phyloP scores from a whole-genome alignment of 2,797 vertebrate species.

The Tragopan temminckii region DNA sequence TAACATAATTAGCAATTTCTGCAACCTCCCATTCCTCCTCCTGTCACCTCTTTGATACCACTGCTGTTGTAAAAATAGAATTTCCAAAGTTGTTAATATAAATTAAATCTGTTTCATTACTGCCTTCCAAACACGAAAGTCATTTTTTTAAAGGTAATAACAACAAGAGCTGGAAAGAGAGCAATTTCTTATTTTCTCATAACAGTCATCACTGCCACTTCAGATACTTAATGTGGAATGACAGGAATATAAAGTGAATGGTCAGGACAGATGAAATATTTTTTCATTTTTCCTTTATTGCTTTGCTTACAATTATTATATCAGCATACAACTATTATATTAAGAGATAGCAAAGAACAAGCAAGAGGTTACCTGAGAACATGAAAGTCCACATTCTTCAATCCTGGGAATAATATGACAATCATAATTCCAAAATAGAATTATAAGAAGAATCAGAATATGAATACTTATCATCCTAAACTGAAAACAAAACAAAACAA shows the following conservation, averaged over 20 bases:
- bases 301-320: background rate
- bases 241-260: background rate
- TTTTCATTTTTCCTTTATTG: background rate
- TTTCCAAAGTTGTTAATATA: background rate
- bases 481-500: background rate
- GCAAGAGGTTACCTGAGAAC: constrained; percentile 79
- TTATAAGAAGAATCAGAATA: constrained; percentile 54
- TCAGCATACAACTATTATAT: background rate
- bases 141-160: background rate
- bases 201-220: background rate
- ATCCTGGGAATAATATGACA: constrained; percentile 73
- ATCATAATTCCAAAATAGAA: constrained; percentile 58
- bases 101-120: background rate
- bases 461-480: constrained; percentile 57
- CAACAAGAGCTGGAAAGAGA: background rate
- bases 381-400: constrained; percentile 77
- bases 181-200: background rate
- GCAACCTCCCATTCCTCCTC: background rate
- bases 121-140: background rate
- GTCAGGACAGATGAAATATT: background rate
- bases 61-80: background rate
- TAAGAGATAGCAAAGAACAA: constrained; percentile 29
- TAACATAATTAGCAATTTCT: background rate
- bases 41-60: background rate
- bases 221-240: constrained; percentile 2